These are phyloP conservation scores for Euplexia lucipara DNA, from an alignment of 2,888 invertebrate species.

Conservation along the genomic window DNA sequence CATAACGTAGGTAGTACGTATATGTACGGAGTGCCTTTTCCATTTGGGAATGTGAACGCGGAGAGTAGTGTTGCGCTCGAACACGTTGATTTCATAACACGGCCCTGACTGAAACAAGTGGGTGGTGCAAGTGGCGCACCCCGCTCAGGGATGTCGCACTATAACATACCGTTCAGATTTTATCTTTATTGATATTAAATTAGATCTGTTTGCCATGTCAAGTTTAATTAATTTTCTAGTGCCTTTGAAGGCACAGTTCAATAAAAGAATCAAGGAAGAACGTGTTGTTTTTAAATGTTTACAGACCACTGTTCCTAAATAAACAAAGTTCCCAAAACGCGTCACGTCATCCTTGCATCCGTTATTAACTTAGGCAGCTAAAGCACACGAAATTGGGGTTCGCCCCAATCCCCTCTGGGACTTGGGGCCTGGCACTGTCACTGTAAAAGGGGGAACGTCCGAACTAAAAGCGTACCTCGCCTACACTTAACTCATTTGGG, in stretches of 20 bases:
- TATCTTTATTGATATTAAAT: constrained; percentile 18
- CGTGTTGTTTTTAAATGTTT: constrained; percentile 32
- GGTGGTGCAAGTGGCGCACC: constrained; percentile 87
- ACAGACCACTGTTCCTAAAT: constrained; percentile 21
- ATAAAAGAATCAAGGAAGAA: constrained; percentile 17
- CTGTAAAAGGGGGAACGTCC: constrained; percentile 25
- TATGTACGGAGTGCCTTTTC: constrained; percentile 81
- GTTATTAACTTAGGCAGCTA: constrained; percentile 58
- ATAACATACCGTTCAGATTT: constrained; percentile 25
- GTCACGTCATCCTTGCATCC: constrained; percentile 57
- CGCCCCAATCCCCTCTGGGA: constrained; percentile 45
- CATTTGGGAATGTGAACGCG: constrained; percentile 86
- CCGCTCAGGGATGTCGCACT: constrained; percentile 70
- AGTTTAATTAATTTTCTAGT: background rate
- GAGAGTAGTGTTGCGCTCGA: constrained; percentile 87
- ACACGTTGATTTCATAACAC: constrained; percentile 91
- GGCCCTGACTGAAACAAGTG: constrained; percentile 88
- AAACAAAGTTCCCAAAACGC: constrained; percentile 34
- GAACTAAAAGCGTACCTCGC: constrained; percentile 30
- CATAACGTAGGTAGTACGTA: constrained; percentile 40
- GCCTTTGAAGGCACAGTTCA: constrained; percentile 12
- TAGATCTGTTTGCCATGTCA: constrained; percentile 5
- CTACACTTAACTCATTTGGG: constrained; percentile 26
- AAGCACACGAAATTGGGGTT: constrained; percentile 51
- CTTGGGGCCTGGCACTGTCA: constrained; percentile 35